Conservation (phyloP, 2,888 invertebrate species). For the Drosophila helvetica region DNA sequence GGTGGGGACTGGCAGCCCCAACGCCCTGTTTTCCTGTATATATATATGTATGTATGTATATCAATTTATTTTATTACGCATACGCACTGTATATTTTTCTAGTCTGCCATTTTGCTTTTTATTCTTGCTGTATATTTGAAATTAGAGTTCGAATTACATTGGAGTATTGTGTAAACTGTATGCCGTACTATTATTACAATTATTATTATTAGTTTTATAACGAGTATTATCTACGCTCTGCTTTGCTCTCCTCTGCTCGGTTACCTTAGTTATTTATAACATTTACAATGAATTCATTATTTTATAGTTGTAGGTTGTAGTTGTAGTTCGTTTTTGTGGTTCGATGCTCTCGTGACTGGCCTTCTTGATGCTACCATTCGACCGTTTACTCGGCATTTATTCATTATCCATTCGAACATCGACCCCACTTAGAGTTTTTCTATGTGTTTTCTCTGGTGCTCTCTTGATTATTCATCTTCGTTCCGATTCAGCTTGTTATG, state of each 20-base stretch:
- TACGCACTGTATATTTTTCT: constrained; percentile 75
- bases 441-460: constrained; percentile 6
- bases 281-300: constrained; percentile 73
- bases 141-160: constrained; percentile 68
- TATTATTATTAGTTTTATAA: constrained; percentile 36
- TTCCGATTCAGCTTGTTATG: constrained; percentile 44
- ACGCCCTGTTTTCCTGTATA: constrained; percentile 11
- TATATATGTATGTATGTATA: constrained; percentile 38
- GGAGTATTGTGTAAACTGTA: constrained; percentile 49
- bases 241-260: constrained; percentile 34
- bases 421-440: constrained; percentile 22
- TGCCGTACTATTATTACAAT: constrained; percentile 47
- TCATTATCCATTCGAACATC: constrained; percentile 67
- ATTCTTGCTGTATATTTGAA: constrained; percentile 52
- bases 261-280: constrained; percentile 75
- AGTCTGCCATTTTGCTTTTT: constrained; percentile 55
- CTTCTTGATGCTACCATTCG: constrained; percentile 41
- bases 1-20: not conserved
- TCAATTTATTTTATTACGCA: constrained; percentile 64
- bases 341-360: constrained; percentile 18
- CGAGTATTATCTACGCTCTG: constrained; percentile 22
- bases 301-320: constrained; percentile 62
- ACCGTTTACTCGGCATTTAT: constrained; percentile 70
- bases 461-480: constrained; percentile 37
- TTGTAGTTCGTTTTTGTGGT: constrained; percentile 28